phyloP scores from a whole-genome alignment of 1,140 invertebrate genomes.

The Panulirus ornatus region DNA sequence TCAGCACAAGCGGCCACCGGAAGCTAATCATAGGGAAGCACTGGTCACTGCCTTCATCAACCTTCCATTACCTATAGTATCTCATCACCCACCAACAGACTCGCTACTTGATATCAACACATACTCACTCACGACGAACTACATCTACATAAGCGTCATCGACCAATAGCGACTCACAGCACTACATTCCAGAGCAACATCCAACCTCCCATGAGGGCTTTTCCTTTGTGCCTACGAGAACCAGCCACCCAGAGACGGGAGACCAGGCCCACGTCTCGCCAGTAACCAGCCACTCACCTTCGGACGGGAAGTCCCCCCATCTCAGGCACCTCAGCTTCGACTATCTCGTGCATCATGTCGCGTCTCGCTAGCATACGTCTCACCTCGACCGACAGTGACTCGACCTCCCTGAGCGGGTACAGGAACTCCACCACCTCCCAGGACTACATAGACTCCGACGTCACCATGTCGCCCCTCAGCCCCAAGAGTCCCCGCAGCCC shows the following conservation, averaged over 20 bases:
- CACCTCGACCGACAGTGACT: constrained; percentile 67
- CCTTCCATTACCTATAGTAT: too few species aligned
- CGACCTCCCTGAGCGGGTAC: constrained; percentile 66
- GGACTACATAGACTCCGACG: constrained; percentile 64
- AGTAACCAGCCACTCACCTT: too few species aligned
- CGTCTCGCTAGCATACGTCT: constrained; percentile 67
- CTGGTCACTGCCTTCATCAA: too few species aligned
- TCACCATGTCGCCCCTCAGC: constrained; percentile 60
- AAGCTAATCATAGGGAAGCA: too few species aligned
- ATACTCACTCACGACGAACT: too few species aligned
- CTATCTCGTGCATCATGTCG: constrained; percentile 51
- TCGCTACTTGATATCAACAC: too few species aligned
- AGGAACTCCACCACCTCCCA: constrained; percentile 68
- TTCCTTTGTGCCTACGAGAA: neutral
- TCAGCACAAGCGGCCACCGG: too few species aligned
- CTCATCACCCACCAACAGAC: too few species aligned
- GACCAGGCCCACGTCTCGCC: neutral
- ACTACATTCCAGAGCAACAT: neutral
- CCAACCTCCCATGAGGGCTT: neutral
- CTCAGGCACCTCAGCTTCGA: neutral
- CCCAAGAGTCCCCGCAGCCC: constrained; percentile 66
- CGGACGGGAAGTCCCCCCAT: neutral
- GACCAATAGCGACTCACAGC: neutral
- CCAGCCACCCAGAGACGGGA: neutral
- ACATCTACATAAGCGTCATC: neutral